Conservation (phyloP, 2,113 vertebrate species). For the Mus musculus region DNA sequence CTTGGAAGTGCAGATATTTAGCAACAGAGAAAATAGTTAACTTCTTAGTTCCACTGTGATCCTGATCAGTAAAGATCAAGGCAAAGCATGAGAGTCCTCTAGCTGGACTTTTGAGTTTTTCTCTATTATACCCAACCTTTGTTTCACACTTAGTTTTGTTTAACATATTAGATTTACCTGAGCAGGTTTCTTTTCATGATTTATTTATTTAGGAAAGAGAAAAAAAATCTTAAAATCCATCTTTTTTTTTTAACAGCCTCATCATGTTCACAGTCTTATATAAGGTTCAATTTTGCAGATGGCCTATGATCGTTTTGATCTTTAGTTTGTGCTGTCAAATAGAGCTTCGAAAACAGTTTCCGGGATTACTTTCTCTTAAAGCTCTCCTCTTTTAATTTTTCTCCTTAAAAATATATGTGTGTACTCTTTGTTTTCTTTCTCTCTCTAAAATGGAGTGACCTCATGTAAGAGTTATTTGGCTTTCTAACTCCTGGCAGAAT, state of each 20-base stretch:
- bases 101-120: background rate
- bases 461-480: slow-evolving; percentile 16
- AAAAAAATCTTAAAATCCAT: background rate
- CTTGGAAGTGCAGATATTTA: slow-evolving; percentile 48
- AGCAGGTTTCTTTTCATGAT: background rate
- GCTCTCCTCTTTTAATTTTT: background rate
- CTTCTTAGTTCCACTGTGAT: background rate
- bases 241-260: background rate
- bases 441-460: background rate
- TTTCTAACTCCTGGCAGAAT: slow-evolving; percentile 16
- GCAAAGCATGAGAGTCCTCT: background rate
- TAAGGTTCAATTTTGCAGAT: background rate
- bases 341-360: slow-evolving; percentile 21
- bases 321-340: background rate
- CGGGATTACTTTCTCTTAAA: slow-evolving; percentile 42
- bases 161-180: background rate
- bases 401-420: background rate
- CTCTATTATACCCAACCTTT: background rate
- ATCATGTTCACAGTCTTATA: background rate
- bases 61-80: slow-evolving; percentile 51
- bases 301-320: background rate
- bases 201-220: background rate
- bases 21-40: background rate
- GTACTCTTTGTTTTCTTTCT: background rate
- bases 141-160: slow-evolving; percentile 46